phyloP scores from a whole-genome alignment of 2,888 invertebrate genomes.

The Phoronis australis region DNA sequence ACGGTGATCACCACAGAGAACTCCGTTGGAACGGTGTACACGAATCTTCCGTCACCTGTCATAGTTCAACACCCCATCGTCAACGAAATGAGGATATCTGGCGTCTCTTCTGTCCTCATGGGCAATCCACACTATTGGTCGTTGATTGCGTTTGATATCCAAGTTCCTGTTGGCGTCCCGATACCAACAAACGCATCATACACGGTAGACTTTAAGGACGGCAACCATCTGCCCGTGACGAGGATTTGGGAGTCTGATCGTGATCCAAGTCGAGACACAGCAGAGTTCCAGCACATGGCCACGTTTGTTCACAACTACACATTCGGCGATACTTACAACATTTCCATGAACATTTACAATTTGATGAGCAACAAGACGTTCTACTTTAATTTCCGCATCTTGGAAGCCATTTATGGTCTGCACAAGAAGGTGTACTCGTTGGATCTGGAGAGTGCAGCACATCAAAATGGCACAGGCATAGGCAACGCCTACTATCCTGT shows the following conservation, averaged over 20 bases:
- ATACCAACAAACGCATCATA: slow-evolving; percentile 19
- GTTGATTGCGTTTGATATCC: slow-evolving; percentile 7
- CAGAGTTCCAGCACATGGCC: slow-evolving; percentile 8
- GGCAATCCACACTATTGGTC: slow-evolving; percentile 3
- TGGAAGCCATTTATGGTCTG: slow-evolving; percentile 13
- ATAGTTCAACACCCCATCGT: slow-evolving; percentile 17
- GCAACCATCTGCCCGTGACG: slow-evolving; percentile 5
- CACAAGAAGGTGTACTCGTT: slow-evolving; percentile 7
- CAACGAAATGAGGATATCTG: slow-evolving; percentile 6
- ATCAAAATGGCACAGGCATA: slow-evolving; percentile 11
- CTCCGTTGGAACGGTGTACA: slow-evolving; percentile 1
- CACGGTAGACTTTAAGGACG: slow-evolving; percentile 17
- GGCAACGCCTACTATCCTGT: slow-evolving; percentile 12
- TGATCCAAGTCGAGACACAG: background rate
- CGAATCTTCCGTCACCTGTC: slow-evolving; percentile 4
- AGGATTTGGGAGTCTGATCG: slow-evolving; percentile 2
- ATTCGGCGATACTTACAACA: slow-evolving; percentile 15
- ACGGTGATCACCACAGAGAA: slow-evolving; percentile 11
- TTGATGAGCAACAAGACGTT: slow-evolving; percentile 16
- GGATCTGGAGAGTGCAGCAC: slow-evolving; percentile 7
- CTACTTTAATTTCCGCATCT: slow-evolving; percentile 11
- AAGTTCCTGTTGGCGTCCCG: slow-evolving; percentile 3
- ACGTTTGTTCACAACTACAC: slow-evolving; percentile 13
- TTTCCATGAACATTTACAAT: slow-evolving; percentile 17
- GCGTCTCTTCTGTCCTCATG: slow-evolving; percentile 5